Evolutionary conservation across 1,140 invertebrate species (phyloP), one percentile per base, ranked within the genome.

Genomic region (Microplitis mediator): DNA sequence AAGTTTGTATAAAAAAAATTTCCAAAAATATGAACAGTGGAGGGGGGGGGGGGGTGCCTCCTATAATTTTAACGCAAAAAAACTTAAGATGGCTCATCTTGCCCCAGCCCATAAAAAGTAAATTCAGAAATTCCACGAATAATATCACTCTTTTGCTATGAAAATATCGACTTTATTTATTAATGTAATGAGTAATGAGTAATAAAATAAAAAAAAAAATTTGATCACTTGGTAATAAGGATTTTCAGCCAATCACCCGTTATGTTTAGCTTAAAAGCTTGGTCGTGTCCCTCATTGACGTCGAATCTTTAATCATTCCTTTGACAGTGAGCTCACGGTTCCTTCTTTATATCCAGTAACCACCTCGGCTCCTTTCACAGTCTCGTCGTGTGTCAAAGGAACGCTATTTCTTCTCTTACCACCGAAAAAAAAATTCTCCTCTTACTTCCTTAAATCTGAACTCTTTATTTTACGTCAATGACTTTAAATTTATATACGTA

Each of bases 251-350:
- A 67, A 67, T 67, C 65, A 51, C 3, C 65, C 65, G 51, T 67
- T 67, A 67, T 67, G 65, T 39, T 39, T 54, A 16, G 50, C 45
- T 67, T 52, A 67, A 67, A 67, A 67, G 65, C 16, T 50, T 39
- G 65, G 50, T 54, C 50, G 50, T 67, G 65, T 67, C 65, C 65
- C 65, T 67, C 65, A 67, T 67, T 52, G 65, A 54, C 65, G 65
- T 67, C 65, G 65, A 67, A 67, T 67, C 65, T 67, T 67, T 67
- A 50, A 67, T 67, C 65, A 67, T 67, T 67, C 65, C 65, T 67
- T 67, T 67, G 45, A 67, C 65, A 54, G 65, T 23, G 63, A 13
- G 72, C 63, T 65, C 67, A 69, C 39, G 50, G 52, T 39, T 51
- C 39, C 50, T 67, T 54, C 65, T 23, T 67, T 67, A 9, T 45